Evolutionary conservation across 1,140 invertebrate genomes (phyloP).

Genomic region (Drosophila sturtevanti): DNA sequence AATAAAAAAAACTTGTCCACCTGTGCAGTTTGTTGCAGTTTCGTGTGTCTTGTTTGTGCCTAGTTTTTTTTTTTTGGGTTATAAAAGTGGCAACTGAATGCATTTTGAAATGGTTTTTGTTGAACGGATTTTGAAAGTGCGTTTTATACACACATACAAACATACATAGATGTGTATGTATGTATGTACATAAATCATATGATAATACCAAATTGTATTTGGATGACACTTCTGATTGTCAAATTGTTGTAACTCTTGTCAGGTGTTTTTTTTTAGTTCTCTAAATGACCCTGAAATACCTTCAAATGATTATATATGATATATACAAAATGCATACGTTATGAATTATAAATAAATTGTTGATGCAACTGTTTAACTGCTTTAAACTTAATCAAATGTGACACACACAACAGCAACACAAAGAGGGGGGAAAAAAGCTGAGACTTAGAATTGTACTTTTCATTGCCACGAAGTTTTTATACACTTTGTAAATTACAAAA

Average conservation of each 20-base stretch:
- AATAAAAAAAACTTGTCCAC: slow-evolving; percentile 14
- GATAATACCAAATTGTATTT: slow-evolving; percentile 16
- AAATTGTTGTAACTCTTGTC: background rate
- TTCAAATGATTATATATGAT: no score
- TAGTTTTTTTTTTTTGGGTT: background rate
- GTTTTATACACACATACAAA: no score
- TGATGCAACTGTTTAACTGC: slow-evolving; percentile 1
- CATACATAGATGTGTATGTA: background rate
- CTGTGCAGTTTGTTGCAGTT: slow-evolving; percentile 20
- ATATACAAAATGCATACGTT: background rate
- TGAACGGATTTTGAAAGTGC: slow-evolving; percentile 12
- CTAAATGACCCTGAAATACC: background rate
- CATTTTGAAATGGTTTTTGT: slow-evolving; percentile 13
- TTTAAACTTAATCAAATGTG: slow-evolving; percentile 42
- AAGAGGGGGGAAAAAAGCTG: background rate
- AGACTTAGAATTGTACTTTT: background rate
- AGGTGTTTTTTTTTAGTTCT: background rate
- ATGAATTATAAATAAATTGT: slow-evolving; percentile 33
- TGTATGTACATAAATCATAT: slow-evolving; percentile 14
- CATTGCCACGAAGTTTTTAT: background rate
- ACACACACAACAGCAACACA: background rate
- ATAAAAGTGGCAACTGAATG: slow-evolving; percentile 4
- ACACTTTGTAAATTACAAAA: background rate
- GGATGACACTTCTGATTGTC: slow-evolving; percentile 6
- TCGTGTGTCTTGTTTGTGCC: background rate